Conservation (phyloP, 30 jellyfish, hydroid and myxozoan species). For the Nemopilema nomurai region DNA sequence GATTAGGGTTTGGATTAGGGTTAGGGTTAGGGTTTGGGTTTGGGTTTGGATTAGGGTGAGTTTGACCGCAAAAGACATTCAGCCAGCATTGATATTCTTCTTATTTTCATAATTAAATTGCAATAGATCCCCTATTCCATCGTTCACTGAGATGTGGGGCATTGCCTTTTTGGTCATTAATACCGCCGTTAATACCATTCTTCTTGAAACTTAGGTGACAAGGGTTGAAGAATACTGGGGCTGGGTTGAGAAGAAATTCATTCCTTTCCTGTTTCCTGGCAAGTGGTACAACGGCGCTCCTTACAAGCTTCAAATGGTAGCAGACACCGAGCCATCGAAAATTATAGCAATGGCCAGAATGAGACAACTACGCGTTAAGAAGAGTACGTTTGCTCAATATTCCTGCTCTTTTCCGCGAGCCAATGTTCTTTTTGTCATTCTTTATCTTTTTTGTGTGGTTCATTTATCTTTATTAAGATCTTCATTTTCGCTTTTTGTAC, state of each 20-base stretch:
- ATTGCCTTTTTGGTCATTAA: too few relatives aligned
- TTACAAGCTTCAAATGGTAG: slow-evolving; percentile 60
- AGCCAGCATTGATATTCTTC: too few relatives aligned
- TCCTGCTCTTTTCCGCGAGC: background rate
- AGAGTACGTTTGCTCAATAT: slow-evolving; percentile 42
- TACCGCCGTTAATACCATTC: background rate
- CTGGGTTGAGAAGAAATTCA: slow-evolving; percentile 54
- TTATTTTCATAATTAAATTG: too few relatives aligned
- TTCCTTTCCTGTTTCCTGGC: slow-evolving; percentile 63
- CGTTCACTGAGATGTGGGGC: too few relatives aligned
- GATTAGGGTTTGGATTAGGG: too few relatives aligned
- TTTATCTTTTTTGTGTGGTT: background rate
- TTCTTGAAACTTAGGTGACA: slow-evolving; percentile 26
- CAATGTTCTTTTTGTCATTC: background rate
- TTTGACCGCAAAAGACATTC: too few relatives aligned
- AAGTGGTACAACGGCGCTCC: slow-evolving; percentile 80
- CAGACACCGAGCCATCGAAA: slow-evolving; percentile 83
- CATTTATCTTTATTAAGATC: too few relatives aligned
- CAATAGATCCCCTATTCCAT: too few relatives aligned
- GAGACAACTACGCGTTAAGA: slow-evolving; percentile 85
- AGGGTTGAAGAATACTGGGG: slow-evolving; percentile 63
- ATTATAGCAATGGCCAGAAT: slow-evolving; percentile 86
- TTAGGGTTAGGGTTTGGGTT: too few relatives aligned
- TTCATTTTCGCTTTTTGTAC: too few relatives aligned
- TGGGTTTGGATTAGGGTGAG: too few relatives aligned